Evolutionary conservation across 2,888 invertebrate species (phyloP), one percentile per base, ranked within the genome.

Genomic region (Belgica antarctica): DNA sequence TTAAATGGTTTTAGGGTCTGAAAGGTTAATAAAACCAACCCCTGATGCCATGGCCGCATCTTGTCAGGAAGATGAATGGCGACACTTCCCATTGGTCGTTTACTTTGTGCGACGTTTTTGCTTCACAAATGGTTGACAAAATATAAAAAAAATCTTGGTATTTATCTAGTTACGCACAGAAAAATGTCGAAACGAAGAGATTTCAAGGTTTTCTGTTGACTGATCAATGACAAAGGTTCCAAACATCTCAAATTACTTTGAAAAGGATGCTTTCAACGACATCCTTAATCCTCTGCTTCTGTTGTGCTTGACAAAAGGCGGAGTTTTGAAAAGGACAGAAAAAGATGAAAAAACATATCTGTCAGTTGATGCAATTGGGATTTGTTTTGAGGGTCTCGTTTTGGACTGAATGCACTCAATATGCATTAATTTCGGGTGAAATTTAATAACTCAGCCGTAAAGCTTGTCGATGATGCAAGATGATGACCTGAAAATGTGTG

Each of bases 51-150:
- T 52, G 8, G 19, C 24, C 3, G 2, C 17, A 47, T 22, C 22
- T 52, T 15, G n/a, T 41, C 41, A 10, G n/a, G n/a, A n/a, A n/a
- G n/a, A n/a, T 41, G 15, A 31, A 31, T n/a, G 12, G 41, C 41
- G 41, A 41, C 41, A 41, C 15, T 41, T 57, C 22, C 34, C 10
- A 68, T 68, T 68, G 68, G 68, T 68, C 31, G 57, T 31, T 8
- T 22, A 2, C 22, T 1, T 17, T 28, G 27, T 57, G 34, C 57
- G 52, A 68, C 34, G 57, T 52, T 57, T 68, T 52, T 31, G 8
- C 12, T 24, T 19, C 15, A 65, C 27, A 68, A 68, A 68, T 68
- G 68, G 68, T 57, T 68, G 68, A 68, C 68, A 68, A 52, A 12
- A 24, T 31, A 5, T 5, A 25, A 27, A 22, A n/a, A n/a, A 2